Evolutionary conservation across 2,797 vertebrate species (phyloP), one percentile per base, ranked within the genome.

Genomic region (Tokudaia muenninki): DNA sequence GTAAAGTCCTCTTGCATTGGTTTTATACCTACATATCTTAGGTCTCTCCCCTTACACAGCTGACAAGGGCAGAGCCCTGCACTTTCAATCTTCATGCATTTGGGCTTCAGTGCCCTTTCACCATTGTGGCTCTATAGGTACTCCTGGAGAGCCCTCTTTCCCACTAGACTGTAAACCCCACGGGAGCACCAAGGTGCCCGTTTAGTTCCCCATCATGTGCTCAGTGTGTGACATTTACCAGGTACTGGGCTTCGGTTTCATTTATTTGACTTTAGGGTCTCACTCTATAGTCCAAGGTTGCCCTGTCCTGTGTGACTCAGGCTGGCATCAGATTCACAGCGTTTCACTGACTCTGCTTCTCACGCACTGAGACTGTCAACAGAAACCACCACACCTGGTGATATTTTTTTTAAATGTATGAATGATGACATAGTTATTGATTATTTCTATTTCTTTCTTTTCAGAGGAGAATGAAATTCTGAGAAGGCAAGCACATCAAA

Each of bases 391-490:
- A 61, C 3, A 78, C 41, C 87, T 90, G 21, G 6, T 34, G 26
- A 12, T 37, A 65, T 72, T 72, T 19, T 41, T 41, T 61, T 78
- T 87, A 26, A 89, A 91, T 95, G 31, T 86, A 19, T 70, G 13
- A 94, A 74, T 89, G n/a, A 86, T 59, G 22, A 29, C 19, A 59
- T 22, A 63, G 24, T 89, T 81, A 95, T 52, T 90, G 75, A 78
- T 86, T 79, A 84, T 88, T 92, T 94, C 61, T 41, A 17, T 74
- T 63, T 87, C 44, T 93, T 57, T 88, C 55, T 95, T 72, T 55
- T 12, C 24, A 78, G 78, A 92, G 75, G 89, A 72, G 31, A 90
- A 9, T 72, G 63, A 77, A 59, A 61, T 57, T 34, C 59, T 47
- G 70, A 91, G 88, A 88, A 82, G 9, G 26, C 77, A 65, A 95